phyloP scores from a whole-genome alignment of 2,888 invertebrate genomes.

The Pharmacophagus antenor region DNA sequence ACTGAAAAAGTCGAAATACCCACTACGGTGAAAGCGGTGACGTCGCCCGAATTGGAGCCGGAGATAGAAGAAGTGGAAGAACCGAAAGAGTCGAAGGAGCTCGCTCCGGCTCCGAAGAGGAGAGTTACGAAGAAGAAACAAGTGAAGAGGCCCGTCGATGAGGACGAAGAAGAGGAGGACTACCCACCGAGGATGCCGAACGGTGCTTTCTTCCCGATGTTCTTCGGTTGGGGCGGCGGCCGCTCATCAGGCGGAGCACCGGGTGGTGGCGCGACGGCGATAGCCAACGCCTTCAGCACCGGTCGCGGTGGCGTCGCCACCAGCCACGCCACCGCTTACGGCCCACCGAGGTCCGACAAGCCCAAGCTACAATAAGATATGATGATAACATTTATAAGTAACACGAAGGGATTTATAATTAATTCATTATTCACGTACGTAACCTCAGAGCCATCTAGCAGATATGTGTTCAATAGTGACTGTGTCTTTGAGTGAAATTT shows the following conservation, averaged over 20 bases:
- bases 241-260: slow-evolving; percentile 67
- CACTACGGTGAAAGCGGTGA: slow-evolving; percentile 50
- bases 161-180: slow-evolving; percentile 78
- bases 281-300: slow-evolving; percentile 87
- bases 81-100: slow-evolving; percentile 58
- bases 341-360: slow-evolving; percentile 75
- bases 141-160: slow-evolving; percentile 57
- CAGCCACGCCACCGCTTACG: slow-evolving; percentile 87
- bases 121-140: slow-evolving; percentile 66
- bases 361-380: slow-evolving; percentile 48
- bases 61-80: slow-evolving; percentile 63
- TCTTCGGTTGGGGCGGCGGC: slow-evolving; percentile 77
- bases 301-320: slow-evolving; percentile 86
- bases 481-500: slow-evolving; percentile 7
- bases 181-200: slow-evolving; percentile 67
- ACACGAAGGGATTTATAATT: slow-evolving; percentile 15
- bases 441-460: slow-evolving; percentile 34
- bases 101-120: slow-evolving; percentile 47
- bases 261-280: slow-evolving; percentile 83
- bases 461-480: slow-evolving; percentile 9
- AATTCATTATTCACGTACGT: slow-evolving; percentile 26
- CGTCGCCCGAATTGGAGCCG: slow-evolving; percentile 61
- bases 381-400: slow-evolving; percentile 35
- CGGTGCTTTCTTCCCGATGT: slow-evolving; percentile 85
- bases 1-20: slow-evolving; percentile 57